Evolutionary conservation across 2,888 invertebrate species (phyloP), one percentile per base, ranked within the genome.

Genomic region (Neuroscelio doddi): DNA sequence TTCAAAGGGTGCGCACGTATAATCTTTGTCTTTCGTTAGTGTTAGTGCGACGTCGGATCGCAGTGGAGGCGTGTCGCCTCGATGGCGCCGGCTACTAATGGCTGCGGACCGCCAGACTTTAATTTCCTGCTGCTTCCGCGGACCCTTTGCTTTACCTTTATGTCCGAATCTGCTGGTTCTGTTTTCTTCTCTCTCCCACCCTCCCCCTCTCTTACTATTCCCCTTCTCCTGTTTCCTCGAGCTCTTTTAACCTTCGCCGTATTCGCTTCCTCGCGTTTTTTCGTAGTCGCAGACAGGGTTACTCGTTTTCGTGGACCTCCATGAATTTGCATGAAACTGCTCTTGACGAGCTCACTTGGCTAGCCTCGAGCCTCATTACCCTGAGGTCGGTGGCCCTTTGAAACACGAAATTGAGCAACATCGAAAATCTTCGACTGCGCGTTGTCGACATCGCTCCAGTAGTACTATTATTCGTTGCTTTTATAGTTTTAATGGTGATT

Each of bases 111-210:
- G 82, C 82, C 85, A 85, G 85, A 85, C 85, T 83, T 85, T 85
- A 85, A 85, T 85, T 85, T 85, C 85, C 85, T 85, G 83, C 81
- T 79, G 83, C 84, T 81, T 81, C 83, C 83, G 82, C 83, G 82
- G 81, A 79, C 80, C 80, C 81, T 80, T 78, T 80, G 77, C 75
- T 79, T 75, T 78, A 80, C 80, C 80, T 80, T 79, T 80, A 77
- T 65, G 76, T 79, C 80, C 78, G 75, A 81, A 80, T 80, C 75
- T 65, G 62, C 66, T 69, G 70, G 69, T 67, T 68, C 66, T 59
- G 59, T 52, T 66, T 56, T 34, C 36, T 58, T 53, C 65, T 56
- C 49, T 32, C 58, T 26, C 70, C 58, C 69, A 67, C 68, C 65
- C 47, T 64, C 52, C 64, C 63, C 45, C 46, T 68, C 38, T 36